These are phyloP conservation scores for Cyanoliseus patagonus DNA, from an alignment of 2,113 vertebrate species.

Conservation along the genomic window DNA sequence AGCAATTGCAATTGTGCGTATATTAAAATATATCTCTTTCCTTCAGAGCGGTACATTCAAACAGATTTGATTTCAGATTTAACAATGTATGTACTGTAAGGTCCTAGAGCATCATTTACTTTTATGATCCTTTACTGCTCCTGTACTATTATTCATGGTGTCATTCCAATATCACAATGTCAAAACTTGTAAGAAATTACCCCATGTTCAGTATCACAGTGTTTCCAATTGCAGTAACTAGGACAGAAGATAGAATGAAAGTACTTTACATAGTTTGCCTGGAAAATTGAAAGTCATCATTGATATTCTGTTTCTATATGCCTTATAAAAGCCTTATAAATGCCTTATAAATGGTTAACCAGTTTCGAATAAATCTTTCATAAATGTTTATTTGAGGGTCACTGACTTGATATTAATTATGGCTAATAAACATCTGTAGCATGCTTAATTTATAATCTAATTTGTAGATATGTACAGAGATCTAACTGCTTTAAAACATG, in stretches of 20 bases:
- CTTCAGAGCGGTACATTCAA: not conserved
- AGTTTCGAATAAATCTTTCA: not conserved
- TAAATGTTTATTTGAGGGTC: conserved; percentile 11
- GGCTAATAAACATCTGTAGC: not conserved
- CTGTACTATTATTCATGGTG: not conserved
- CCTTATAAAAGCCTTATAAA: not conserved
- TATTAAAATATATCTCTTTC: not conserved
- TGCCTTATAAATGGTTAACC: not conserved
- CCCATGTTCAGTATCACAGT: not conserved
- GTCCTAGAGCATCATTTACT: not conserved
- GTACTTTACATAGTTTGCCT: not conserved
- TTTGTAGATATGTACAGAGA: not conserved
- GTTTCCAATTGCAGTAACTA: not conserved
- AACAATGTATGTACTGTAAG: not conserved
- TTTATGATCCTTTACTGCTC: not conserved
- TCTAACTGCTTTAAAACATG: not conserved
- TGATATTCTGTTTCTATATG: not conserved
- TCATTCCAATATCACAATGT: not conserved
- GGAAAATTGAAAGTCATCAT: not conserved
- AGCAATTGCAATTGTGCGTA: not conserved
- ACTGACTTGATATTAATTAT: conserved; percentile 38
- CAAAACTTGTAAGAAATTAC: not conserved
- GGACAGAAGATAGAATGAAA: not conserved
- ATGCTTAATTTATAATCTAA: conserved; percentile 12
- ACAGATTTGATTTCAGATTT: not conserved